These are phyloP conservation scores for Agrotis exclamationis DNA, from an alignment of 2,888 invertebrate genomes.

Conservation along the genomic window DNA sequence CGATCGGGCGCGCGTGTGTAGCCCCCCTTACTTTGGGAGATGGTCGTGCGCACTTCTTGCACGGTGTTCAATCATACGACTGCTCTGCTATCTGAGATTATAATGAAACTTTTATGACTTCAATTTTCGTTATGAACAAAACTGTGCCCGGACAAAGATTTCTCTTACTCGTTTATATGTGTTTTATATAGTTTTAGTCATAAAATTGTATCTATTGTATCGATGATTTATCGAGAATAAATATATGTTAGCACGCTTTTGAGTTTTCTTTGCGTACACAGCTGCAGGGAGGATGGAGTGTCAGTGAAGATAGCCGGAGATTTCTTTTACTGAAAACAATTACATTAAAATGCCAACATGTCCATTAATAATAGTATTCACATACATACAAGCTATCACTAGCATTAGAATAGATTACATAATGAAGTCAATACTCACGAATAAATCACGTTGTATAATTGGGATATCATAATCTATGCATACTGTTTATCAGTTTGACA, in stretches of 20 bases:
- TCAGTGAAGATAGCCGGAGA: neutral
- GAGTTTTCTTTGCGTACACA: conserved; percentile 29
- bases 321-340: neutral
- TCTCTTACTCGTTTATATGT: conserved; percentile 60
- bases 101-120: conserved; percentile 89
- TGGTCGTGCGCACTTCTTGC: conserved; percentile 80
- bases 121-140: conserved; percentile 80
- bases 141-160: conserved; percentile 72
- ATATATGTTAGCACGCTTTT: conserved; percentile 45
- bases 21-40: conserved; percentile 73
- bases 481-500: conserved; percentile 69
- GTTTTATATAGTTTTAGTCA: conserved; percentile 55
- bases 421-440: conserved; percentile 48
- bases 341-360: neutral
- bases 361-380: conserved; percentile 7
- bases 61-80: conserved; percentile 86
- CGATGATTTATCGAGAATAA: conserved; percentile 56
- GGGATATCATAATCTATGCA: conserved; percentile 65
- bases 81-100: conserved; percentile 88
- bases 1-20: conserved; percentile 66
- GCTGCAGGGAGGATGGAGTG: conserved; percentile 5
- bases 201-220: conserved; percentile 64
- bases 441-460: conserved; percentile 64
- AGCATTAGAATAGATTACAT: conserved; percentile 50
- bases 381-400: conserved; percentile 17